Base-by-base conservation (phyloP, 1,140 invertebrate genomes). In the Brachionus calyciflorus region DNA sequence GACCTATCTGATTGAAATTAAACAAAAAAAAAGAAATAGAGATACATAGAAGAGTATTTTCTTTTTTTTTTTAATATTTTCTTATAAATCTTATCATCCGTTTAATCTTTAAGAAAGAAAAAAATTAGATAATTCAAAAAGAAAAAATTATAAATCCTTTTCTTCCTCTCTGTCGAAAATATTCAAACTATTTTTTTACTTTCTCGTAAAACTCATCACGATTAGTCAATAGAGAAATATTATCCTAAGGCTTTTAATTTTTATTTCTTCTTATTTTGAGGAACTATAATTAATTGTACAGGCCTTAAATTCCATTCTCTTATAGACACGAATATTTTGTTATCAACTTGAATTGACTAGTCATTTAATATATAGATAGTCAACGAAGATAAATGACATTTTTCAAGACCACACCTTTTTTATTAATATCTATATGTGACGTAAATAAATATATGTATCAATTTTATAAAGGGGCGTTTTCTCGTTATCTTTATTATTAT, bases 371-470 rank as follows among this genome's bases (percentile, higher is more conserved):
- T 33, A 55, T 49, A 49, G 48, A 49, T 49, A 17, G 51, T 0
- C 33, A 2, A 33, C 19, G 4, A 17, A 33, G 17, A 60, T 10
- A 17, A 40, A 60, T 5, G 9, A 37, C 9, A 5, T 37, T 37
- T 37, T 37, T 37, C 3, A 37, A 33, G n/a, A 19, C 55, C 55
- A 60, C 55, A 37, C 55, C 55, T 33, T 37, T 5, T 37, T 5
- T 37, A 37, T 37, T 9, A 37, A 5, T 37, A 37, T 37, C 33
- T 37, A 33, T 60, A 37, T 21, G 55, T 60, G 55, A 60, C 55
- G 33, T 60, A 60, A 60, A 37, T 37, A 60, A 60, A 60, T 60
- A 60, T 60, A 37, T n/a, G n/a, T n/a, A n/a, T n/a, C n/a, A n/a
- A n/a, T n/a, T n/a, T n/a, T n/a, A n/a, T 33, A 12, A n/a, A 17